Conservation (phyloP, 2,797 vertebrate genomes). For the Fratercula arctica region DNA sequence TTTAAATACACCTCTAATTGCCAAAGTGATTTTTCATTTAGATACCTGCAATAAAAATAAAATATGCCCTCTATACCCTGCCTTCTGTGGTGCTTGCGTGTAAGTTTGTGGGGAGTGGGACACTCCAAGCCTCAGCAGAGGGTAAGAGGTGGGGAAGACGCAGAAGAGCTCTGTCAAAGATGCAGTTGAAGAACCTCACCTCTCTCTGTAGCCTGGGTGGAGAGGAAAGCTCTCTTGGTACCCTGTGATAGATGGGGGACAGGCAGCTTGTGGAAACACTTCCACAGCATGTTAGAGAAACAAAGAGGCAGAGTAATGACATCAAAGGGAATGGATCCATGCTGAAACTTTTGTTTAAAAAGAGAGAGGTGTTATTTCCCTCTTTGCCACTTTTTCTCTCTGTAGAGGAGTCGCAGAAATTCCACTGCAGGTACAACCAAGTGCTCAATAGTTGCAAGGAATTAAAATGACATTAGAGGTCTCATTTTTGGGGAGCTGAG, state of each 20-base stretch:
- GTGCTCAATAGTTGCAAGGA: neutral
- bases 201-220: neutral
- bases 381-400: neutral
- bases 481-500: neutral
- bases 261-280: neutral
- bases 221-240: neutral
- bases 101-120: neutral
- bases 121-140: neutral
- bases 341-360: neutral
- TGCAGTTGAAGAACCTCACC: neutral
- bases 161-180: neutral
- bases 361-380: neutral
- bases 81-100: neutral
- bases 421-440: neutral
- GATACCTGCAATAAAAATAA: neutral
- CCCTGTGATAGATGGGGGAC: accelerated
- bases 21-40: neutral
- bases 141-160: neutral
- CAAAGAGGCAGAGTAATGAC: neutral
- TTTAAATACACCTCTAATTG: conserved; percentile 37
- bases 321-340: neutral
- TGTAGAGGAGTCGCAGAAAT: neutral
- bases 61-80: neutral
- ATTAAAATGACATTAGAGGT: neutral
- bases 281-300: neutral